Evolutionary conservation across 2,888 invertebrate genomes (phyloP).

Genomic region (Sialis fuliginosa): DNA sequence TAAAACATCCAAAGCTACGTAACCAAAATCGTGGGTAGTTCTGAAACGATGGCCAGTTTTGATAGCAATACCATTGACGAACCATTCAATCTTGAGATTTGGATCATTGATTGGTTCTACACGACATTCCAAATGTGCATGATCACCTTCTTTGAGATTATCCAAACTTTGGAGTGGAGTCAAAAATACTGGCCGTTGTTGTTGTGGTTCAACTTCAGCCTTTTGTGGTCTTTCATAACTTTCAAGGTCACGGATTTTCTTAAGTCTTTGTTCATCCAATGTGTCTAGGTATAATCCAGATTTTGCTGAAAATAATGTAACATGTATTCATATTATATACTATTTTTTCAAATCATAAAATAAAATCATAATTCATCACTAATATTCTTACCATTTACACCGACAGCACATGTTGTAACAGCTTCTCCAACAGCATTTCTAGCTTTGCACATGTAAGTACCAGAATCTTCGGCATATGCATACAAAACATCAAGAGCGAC

Average conservation of each 20-base stretch:
- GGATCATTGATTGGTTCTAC: conserved; percentile 85
- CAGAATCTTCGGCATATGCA: conserved; percentile 92
- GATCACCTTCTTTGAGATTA: conserved; percentile 75
- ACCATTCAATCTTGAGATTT: conserved; percentile 88
- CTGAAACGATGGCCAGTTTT: conserved; percentile 78
- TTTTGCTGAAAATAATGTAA: conserved; percentile 41
- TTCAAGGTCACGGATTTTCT: conserved; percentile 77
- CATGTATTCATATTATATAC: background rate
- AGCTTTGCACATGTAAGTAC: conserved; percentile 92
- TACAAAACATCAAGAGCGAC: conserved; percentile 93
- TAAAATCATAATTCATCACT: background rate
- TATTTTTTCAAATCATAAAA: conserved; percentile 3
- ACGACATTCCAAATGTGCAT: conserved; percentile 79
- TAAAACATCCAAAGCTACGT: conserved; percentile 83
- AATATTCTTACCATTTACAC: conserved; percentile 51
- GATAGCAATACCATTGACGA: conserved; percentile 80
- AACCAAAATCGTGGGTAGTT: conserved; percentile 95
- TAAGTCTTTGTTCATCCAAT: conserved; percentile 74
- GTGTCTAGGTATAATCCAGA: conserved; percentile 75
- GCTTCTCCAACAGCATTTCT: conserved; percentile 91
- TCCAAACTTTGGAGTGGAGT: conserved; percentile 77
- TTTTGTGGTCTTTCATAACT: conserved; percentile 59
- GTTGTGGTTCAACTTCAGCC: conserved; percentile 55
- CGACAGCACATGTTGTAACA: conserved; percentile 78
- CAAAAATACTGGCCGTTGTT: conserved; percentile 79